phyloP scores from a whole-genome alignment of 2,888 invertebrate genomes.

The Tetheella fluctuosa region DNA sequence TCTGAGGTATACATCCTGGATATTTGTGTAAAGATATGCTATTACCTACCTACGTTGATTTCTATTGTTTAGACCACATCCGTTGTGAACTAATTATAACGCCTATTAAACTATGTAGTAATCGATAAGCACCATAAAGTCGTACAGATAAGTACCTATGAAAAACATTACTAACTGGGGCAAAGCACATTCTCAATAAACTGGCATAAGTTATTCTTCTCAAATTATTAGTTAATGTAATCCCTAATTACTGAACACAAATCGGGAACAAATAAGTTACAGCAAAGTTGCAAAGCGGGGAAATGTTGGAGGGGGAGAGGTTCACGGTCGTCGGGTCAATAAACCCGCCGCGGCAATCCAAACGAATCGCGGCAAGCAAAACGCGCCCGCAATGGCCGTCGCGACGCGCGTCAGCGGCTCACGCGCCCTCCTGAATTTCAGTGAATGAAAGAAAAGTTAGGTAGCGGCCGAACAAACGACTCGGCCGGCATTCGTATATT shows the following conservation, averaged over 20 bases:
- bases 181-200: too few relatives aligned
- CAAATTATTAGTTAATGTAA: conserved; percentile 20
- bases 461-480: conserved; percentile 23
- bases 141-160: not conserved
- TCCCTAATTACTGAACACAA: conserved; percentile 21
- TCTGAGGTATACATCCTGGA: not conserved
- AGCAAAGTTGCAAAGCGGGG: conserved; percentile 39
- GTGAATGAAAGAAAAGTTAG: conserved; percentile 46
- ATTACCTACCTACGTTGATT: not conserved
- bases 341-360: conserved; percentile 51
- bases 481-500: conserved; percentile 8
- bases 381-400: conserved; percentile 43
- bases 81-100: conserved; percentile 26
- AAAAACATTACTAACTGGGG: not conserved
- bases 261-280: conserved; percentile 47
- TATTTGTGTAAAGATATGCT: not conserved
- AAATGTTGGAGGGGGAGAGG: conserved; percentile 46
- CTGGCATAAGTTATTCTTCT: too few relatives aligned
- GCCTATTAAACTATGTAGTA: conserved; percentile 14
- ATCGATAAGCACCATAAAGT: not conserved
- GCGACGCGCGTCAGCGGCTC: conserved; percentile 39
- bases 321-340: conserved; percentile 79
- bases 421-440: conserved; percentile 47
- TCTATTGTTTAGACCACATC: not conserved
- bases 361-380: conserved; percentile 52